These are phyloP conservation scores for Trichacis sp. DNA, from an alignment of 2,888 invertebrate species.

Conservation along the genomic window DNA sequence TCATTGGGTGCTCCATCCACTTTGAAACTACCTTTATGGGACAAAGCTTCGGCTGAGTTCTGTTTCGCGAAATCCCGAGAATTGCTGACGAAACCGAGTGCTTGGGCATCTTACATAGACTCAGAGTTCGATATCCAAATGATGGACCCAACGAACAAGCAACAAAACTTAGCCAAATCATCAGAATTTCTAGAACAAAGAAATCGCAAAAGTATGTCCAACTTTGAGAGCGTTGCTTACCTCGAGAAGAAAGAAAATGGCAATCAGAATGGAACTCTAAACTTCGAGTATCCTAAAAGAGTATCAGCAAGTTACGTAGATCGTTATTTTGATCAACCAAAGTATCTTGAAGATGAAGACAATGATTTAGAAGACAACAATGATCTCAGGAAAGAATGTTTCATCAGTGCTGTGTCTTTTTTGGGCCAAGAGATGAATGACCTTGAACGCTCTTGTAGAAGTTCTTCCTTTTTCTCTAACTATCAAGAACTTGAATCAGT, in stretches of 20 bases:
- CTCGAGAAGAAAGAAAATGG: slow-evolving; percentile 34
- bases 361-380: slow-evolving; percentile 28
- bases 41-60: slow-evolving; percentile 80
- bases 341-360: slow-evolving; percentile 58
- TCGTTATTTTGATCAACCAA: slow-evolving; percentile 64
- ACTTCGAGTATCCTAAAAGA: slow-evolving; percentile 55
- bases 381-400: not conserved
- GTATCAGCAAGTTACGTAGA: slow-evolving; percentile 65
- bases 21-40: slow-evolving; percentile 76
- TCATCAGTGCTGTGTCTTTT: slow-evolving; percentile 18
- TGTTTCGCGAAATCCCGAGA: slow-evolving; percentile 81
- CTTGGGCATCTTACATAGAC: slow-evolving; percentile 65
- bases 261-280: slow-evolving; percentile 57
- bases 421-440: slow-evolving; percentile 31
- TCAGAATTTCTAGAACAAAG: slow-evolving; percentile 62
- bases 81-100: slow-evolving; percentile 74
- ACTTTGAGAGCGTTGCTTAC: slow-evolving; percentile 41
- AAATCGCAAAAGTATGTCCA: slow-evolving; percentile 47
- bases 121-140: slow-evolving; percentile 60
- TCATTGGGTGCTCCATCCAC: slow-evolving; percentile 69
- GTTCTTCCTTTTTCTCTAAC: slow-evolving; percentile 52
- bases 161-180: slow-evolving; percentile 60
- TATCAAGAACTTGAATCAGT: slow-evolving; percentile 53
- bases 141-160: slow-evolving; percentile 56
- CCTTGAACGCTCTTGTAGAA: slow-evolving; percentile 52